Evolutionary conservation across 1,140 invertebrate genomes (phyloP).

Genomic region (Mercenaria mercenaria): DNA sequence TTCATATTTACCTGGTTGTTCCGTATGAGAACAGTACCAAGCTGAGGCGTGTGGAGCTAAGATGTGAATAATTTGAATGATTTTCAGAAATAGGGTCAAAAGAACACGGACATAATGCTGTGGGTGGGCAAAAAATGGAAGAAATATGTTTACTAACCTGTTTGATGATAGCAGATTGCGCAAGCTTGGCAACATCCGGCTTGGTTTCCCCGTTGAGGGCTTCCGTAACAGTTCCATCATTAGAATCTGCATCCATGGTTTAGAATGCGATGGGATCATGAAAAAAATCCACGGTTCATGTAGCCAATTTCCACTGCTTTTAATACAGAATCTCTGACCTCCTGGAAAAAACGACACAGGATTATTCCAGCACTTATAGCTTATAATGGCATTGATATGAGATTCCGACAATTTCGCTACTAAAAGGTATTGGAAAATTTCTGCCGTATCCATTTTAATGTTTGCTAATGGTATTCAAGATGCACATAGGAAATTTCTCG

Average conservation of each 20-base stretch:
- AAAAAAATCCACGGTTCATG: constrained; percentile 65
- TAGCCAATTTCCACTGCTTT: background rate
- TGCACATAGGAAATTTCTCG: constrained; percentile 38
- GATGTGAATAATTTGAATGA: background rate
- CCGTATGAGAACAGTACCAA: background rate
- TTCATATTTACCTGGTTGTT: constrained; percentile 72
- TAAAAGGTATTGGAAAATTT: constrained; percentile 45
- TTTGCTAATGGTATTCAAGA: constrained; percentile 46
- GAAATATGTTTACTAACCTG: constrained; percentile 78
- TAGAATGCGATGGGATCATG: constrained; percentile 42
- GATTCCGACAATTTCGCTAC: background rate
- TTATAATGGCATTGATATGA: background rate
- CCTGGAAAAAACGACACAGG: constrained; percentile 44
- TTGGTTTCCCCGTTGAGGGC: constrained; percentile 84
- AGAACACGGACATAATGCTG: background rate
- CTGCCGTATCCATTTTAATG: constrained; percentile 41
- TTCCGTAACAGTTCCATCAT: constrained; percentile 80
- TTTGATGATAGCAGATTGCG: constrained; percentile 85
- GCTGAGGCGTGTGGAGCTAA: background rate
- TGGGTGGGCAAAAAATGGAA: background rate
- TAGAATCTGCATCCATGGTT: constrained; percentile 84
- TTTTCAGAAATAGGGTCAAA: background rate
- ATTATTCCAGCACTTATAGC: constrained; percentile 23
- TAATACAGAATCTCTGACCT: background rate
- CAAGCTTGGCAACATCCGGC: constrained; percentile 83